Conservation (phyloP, 2,113 vertebrate species). For the Tachysurus vachellii region DNA sequence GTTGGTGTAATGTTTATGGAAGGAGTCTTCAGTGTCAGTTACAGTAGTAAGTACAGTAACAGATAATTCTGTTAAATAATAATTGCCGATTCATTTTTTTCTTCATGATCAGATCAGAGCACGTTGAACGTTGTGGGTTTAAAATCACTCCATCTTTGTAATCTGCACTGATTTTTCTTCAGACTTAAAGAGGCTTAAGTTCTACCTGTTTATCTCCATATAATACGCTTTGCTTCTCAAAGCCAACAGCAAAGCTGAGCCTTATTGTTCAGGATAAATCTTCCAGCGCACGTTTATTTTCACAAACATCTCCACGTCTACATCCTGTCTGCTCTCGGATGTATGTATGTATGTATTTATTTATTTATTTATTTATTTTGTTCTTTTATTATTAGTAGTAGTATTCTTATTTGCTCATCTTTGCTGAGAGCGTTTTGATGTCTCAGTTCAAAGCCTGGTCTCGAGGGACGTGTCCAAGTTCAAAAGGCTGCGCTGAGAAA, state of each 20-base stretch:
- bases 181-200: constrained; percentile 37
- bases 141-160: neutral
- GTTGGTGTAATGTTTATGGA: neutral
- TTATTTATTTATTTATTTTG: neutral
- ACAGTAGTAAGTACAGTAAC: too few species aligned
- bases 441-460: constrained; percentile 46
- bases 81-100: neutral
- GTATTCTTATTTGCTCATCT: constrained; percentile 20
- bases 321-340: too few species aligned
- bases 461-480: constrained; percentile 44
- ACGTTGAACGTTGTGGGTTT: neutral
- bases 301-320: neutral
- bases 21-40: neutral
- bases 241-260: constrained; percentile 1
- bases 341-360: too few species aligned
- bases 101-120: neutral
- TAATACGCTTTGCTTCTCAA: constrained; percentile 34
- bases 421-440: constrained; percentile 41
- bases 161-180: constrained; percentile 31
- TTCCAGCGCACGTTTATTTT: neutral
- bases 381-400: neutral
- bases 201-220: constrained; percentile 29
- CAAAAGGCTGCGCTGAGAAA: constrained; percentile 36
- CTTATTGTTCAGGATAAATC: neutral
- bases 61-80: neutral